Base-by-base conservation (phyloP, 1,140 invertebrate genomes). In the Portunus trituberculatus region DNA sequence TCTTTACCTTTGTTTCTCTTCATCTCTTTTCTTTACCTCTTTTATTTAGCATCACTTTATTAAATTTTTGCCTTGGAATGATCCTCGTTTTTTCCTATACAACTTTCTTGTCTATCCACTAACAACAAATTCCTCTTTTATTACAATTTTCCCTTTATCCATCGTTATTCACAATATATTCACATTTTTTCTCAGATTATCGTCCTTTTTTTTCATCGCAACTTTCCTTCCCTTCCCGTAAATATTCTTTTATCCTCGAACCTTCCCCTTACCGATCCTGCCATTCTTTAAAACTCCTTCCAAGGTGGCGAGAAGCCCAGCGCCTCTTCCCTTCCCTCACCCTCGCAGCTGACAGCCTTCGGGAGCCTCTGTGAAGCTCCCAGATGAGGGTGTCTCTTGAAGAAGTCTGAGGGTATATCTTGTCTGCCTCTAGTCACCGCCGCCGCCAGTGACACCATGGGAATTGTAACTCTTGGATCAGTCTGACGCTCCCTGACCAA, bases 201-300 rank as follows among this genome's bases (percentile, higher is more conserved):
- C 20, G 20, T 76, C 67, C 52, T 76, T 76, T 76, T 25, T n/a
- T n/a, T n/a, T n/a, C 67, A n/a, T n/a, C 67, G 1, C 6, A 25
- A n/a, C 67, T 7, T 76, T 76, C 6, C 0, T 76, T 76, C n/a
- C 0, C 67, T n/a, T 20, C 25, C 67, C 67, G 12, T 76, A 25
- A 76, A 76, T n/a, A n/a, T 76, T 76, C 67, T 20, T 76, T 76
- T n/a, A 7, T 76, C 20, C 67, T 76, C 20, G 4, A n/a, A n/a
- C 20, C n/a, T 76, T 76, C n/a, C 20, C 25, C 20, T 20, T n/a
- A n/a, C 67, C 67, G 67, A n/a, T 2, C 67, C 67, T n/a, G 1
- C 67, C 25, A 76, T 76, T 76, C 67, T 76, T 76, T 76, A 76
- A n/a, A 76, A 59, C 67, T 76, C 67, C 67, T n/a, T n/a, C 67